Conservation (phyloP, 1,140 invertebrate genomes). For the Drosophila truncata region DNA sequence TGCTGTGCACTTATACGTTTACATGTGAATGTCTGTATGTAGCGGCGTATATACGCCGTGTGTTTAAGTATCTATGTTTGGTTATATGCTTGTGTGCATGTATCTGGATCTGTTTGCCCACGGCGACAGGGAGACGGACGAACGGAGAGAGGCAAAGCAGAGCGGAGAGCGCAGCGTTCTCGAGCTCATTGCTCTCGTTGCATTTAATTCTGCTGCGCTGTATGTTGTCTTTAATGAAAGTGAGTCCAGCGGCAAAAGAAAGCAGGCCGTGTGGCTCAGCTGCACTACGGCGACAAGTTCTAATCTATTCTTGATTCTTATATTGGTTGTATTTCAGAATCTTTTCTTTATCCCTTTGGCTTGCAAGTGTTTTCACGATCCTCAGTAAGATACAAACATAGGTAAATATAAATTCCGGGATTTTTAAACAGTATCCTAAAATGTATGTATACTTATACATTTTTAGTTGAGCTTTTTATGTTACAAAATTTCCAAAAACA, state of each 20-base stretch:
- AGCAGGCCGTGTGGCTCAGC: conserved; percentile 41
- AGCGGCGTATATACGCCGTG: conserved; percentile 24
- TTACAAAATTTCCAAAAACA: background rate
- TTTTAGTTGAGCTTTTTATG: background rate
- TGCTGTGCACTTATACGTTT: conserved; percentile 51
- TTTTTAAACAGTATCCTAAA: background rate
- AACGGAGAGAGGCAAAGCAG: conserved; percentile 12
- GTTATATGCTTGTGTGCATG: conserved; percentile 48
- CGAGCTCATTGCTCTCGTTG: conserved; percentile 65
- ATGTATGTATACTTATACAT: background rate
- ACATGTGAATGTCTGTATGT: conserved; percentile 47
- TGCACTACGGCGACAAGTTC: conserved; percentile 35
- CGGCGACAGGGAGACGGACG: conserved; percentile 18
- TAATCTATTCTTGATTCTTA: conserved; percentile 10
- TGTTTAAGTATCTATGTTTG: conserved; percentile 47
- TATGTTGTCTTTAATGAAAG: conserved; percentile 74
- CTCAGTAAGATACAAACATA: background rate
- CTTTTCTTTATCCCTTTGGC: background rate
- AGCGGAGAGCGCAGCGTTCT: conserved; percentile 39
- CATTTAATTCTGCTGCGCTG: conserved; percentile 64
- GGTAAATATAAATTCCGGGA: background rate
- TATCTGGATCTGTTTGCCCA: conserved; percentile 69
- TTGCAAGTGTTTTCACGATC: conserved; percentile 47
- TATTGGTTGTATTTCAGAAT: background rate
- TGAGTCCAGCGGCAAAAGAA: conserved; percentile 75